phyloP scores from a whole-genome alignment of 2,888 invertebrate genomes.

The Agrenia bidenticulata region DNA sequence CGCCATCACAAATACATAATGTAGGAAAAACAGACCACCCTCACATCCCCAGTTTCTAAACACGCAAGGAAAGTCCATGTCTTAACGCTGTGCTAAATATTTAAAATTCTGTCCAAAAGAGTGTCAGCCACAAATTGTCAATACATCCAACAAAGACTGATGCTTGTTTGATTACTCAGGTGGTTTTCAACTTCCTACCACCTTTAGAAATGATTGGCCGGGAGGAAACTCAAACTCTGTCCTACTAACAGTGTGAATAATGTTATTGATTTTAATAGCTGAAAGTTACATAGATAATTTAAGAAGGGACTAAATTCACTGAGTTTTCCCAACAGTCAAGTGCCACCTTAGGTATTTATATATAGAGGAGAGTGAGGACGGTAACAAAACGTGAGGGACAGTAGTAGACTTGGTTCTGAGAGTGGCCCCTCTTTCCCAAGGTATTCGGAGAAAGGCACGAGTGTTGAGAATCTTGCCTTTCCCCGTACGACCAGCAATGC shows the following conservation, averaged over 20 bases:
- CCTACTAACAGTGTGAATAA: neutral
- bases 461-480: slow-evolving; percentile 22
- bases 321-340: neutral
- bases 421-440: neutral
- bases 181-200: too few relatives aligned
- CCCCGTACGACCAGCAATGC: neutral
- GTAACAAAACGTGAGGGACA: neutral
- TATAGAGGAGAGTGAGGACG: too few relatives aligned
- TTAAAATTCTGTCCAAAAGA: too few relatives aligned
- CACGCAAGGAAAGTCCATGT: too few relatives aligned
- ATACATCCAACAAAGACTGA: too few relatives aligned
- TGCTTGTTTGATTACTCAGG: too few relatives aligned
- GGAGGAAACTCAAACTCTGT: neutral
- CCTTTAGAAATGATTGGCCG: neutral
- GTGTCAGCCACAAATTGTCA: too few relatives aligned
- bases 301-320: neutral
- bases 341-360: neutral
- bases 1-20: too few relatives aligned
- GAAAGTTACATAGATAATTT: neutral
- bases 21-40: too few relatives aligned
- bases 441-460: neutral
- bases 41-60: too few relatives aligned
- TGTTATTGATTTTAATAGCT: neutral
- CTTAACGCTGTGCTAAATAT: too few relatives aligned
- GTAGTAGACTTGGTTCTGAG: neutral